Evolutionary conservation across 2,113 vertebrate genomes (phyloP).

Genomic region (Rhinoderma darwinii): DNA sequence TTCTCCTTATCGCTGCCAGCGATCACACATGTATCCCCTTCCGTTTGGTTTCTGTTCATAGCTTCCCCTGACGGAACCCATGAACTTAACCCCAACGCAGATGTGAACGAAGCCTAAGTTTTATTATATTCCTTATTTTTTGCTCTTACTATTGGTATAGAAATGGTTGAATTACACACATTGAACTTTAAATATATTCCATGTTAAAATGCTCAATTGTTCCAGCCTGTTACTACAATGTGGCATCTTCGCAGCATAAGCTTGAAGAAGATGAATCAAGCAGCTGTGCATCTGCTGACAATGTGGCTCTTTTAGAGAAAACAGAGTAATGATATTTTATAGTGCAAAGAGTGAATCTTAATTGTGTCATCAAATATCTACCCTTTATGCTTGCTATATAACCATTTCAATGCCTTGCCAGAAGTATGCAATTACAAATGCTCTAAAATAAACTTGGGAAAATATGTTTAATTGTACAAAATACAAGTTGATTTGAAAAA

Average conservation of each 20-base stretch:
- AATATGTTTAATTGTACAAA: not conserved
- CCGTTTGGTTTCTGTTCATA: no score
- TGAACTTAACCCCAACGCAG: no score
- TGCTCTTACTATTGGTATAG: not conserved
- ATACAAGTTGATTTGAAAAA: not conserved
- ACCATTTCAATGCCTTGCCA: not conserved
- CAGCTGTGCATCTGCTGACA: conserved; percentile 22
- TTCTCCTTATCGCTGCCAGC: no score
- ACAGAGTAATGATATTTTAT: not conserved
- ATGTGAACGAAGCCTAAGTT: no score
- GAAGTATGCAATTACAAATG: not conserved
- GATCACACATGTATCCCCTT: no score
- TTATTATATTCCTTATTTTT: not conserved
- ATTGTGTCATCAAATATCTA: not conserved
- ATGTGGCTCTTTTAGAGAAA: not conserved
- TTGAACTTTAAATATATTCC: not conserved
- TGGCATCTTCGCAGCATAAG: not conserved
- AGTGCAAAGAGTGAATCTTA: conserved; percentile 1
- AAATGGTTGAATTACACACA: not conserved
- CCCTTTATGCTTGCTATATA: not conserved
- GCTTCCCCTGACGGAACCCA: no score
- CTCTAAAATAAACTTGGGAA: not conserved
- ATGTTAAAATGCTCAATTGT: not conserved
- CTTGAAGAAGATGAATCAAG: not conserved
- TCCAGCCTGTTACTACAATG: not conserved